Base-by-base conservation (phyloP, 2,797 vertebrate genomes). In the Melanogrammus aeglefinus region DNA sequence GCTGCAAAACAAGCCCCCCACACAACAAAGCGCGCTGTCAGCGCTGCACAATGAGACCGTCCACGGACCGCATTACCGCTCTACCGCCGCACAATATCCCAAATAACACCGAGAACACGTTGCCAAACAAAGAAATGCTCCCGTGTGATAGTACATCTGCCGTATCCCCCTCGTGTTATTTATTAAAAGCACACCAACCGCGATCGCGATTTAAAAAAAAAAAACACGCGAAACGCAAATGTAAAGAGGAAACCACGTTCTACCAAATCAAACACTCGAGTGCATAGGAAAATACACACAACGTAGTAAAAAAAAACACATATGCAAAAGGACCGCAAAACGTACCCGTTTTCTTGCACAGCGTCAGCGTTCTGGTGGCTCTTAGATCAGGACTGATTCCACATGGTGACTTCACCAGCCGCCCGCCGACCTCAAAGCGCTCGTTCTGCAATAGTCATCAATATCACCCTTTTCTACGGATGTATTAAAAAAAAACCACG, bases 291-390 rank as follows among this genome's bases (percentile, higher is more conserved):
- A 39, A 63, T 9, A n/a, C n/a, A 7, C 1, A 7, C 39, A 44
- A 13, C 82, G 81, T 77, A 79, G 69, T 79, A 12, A 71, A 29
- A 71, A 9, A 31, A 10, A 44, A 14, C 12, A 44, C 14, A 44
- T 13, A 29, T 29, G 24, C 41, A 44, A 44, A 44, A 12, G 24
- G 69, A 71, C 12, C 27, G 69, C 27, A 71, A 4, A 33, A 33
- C n/a, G 27, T 81, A 90, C 90, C 88, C 81, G 66, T 73, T 78
- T 80, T 82, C 78, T 83, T 83, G 86, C 88, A 21, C 83, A 85
- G 76, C 83, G 77, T 72, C 82, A 13, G 77, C 70, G 76, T 38
- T 73, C 14, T 63, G 57, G n/a, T 78, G 74, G 16, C 87, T 82
- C 80, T 18, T 76, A 82, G 79, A 78, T 70, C 44, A 76, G 78